A percentile compares a stretch with the other conserved stretches of the same genome.
These are phyloP conservation scores for Andinoacara biseriatus DNA, from an alignment of 2,113 vertebrate genomes.

Conservation along the genomic window DNA sequence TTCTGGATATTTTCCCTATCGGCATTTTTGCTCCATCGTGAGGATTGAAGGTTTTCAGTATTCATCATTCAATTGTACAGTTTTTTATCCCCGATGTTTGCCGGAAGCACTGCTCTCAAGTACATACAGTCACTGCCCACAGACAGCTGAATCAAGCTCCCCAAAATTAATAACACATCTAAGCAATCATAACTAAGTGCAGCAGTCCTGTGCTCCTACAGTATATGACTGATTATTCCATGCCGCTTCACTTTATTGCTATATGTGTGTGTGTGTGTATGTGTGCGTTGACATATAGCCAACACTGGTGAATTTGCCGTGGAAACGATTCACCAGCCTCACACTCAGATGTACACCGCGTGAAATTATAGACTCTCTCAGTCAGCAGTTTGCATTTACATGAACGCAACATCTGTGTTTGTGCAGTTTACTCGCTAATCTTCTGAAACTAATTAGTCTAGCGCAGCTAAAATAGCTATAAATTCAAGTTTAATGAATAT, in stretches of 20 bases:
- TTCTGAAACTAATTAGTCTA: slow-evolving; percentile 7
- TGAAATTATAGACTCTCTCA: neutral
- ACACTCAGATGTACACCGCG: neutral
- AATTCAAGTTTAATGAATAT: slow-evolving; percentile 17
- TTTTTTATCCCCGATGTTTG: slow-evolving; percentile 20
- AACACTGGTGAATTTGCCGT: neutral
- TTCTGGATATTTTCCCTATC: neutral
- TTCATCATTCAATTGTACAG: slow-evolving; percentile 7
- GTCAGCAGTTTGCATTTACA: slow-evolving; percentile 2
- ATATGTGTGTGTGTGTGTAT: no score
- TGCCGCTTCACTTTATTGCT: no score
- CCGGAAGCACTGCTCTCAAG: slow-evolving; percentile 1
- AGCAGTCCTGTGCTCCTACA: neutral
- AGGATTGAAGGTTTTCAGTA: slow-evolving; percentile 12
- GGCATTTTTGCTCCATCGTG: neutral
- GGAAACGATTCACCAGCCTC: neutral
- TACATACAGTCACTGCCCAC: slow-evolving; percentile 18
- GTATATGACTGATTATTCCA: neutral
- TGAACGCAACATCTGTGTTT: slow-evolving; percentile 10
- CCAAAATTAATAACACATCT: slow-evolving; percentile 11
- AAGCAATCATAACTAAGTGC: slow-evolving; percentile 5
- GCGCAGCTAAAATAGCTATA: neutral
- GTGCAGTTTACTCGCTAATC: slow-evolving; percentile 12
- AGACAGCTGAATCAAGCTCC: slow-evolving; percentile 21
- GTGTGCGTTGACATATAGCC: neutral